Evolutionary conservation across 1,140 invertebrate species (phyloP), one percentile per base, ranked within the genome.

Genomic region (Cheumatopsyche charites): DNA sequence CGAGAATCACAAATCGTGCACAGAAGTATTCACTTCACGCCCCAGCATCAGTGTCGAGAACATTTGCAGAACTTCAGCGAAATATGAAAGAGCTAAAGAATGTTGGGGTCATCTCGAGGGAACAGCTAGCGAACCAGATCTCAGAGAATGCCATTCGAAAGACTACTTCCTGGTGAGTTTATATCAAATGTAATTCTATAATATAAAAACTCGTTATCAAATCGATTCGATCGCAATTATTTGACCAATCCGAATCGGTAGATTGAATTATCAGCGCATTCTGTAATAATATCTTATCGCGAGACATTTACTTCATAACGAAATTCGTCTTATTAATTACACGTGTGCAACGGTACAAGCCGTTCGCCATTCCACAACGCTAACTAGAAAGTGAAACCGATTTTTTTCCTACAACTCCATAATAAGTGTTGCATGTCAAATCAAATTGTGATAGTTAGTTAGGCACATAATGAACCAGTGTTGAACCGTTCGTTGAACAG

Each of bases 21-120:
- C 88, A 0, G 88, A 89, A 80, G 86, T 88, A 6, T 88, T 86
- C 71, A 79, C 82, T 2, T 77, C 73, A 6, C 86, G 82, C 75
- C 83, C 78, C 0, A 80, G 83, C 47, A 85, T 86, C 55, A 89
- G 88, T 77, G 83, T 87, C 67, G 88, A 89, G 74, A 84, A 89
- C 75, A 73, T 89, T 9, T 74, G 75, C 67, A 68, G 70, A 49
- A 62, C 69, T 21, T 72, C 72, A n/a, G 69, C 72, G 17, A 42
- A 41, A 36, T 65, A 62, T 42, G 70, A 49, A 36, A 41, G 68
- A 13, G 9, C 47, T 12, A 62, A 72, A 26, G 70, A 21, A 15
- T 58, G 66, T n/a, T 73, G 75, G 75, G 71, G 73, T 11, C 73
- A 71, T 17, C 49, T 78, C 7, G 77, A 78, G 66, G 75, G 75